Base-by-base conservation (phyloP, 2,888 invertebrate species). In the Yponomeuta malinellus region DNA sequence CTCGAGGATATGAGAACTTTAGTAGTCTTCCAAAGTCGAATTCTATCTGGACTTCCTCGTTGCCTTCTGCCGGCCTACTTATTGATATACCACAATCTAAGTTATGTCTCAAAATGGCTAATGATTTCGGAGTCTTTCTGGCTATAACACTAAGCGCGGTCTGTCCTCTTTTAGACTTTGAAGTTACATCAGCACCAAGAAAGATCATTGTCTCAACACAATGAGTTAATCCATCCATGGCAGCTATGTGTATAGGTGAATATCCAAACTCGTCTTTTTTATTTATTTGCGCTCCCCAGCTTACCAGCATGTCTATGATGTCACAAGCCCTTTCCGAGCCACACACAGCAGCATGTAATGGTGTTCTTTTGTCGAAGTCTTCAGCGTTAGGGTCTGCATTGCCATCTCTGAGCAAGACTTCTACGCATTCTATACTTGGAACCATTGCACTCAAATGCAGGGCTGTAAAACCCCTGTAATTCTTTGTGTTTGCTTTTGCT, bases 381-480 rank as follows among this genome's bases (percentile, higher is more conserved):
- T 95, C 95, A 0, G 95, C 93, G 80, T 97, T 97, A 0, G 97
- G 94, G 81, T 97, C 95, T 5, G 96, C 95, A 74, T 95, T 95
- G 1, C 95, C 95, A 80, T 95, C 96, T 72, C 95, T 93, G 67
- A 97, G 82, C 69, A 97, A 88, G 1, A 95, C 92, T 82, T 97
- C 96, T 0, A 97, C 96, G 78, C 96, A 96, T 80, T 97, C 97
- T 65, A 95, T 87, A 68, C 96, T 96, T 65, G 97, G 96, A 68
- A 96, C 95, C 73, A 96, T 93, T 0, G 96, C 95, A 0, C 98
- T 97, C 74, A 98, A 89, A 86, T 98, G 98, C n/a, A 98, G 87
- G 0, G 98, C 95, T 0, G 97, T 96, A 78, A 97, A 97, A 48
- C 96, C 96, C 76, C 97, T 94, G 78, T 95, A 95, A 82, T 96